Percentiles rank a stretch among this genome's conserved stretches.
phyloP scores from a whole-genome alignment of 1,140 invertebrate species.

The Pachypsylla venusta region DNA sequence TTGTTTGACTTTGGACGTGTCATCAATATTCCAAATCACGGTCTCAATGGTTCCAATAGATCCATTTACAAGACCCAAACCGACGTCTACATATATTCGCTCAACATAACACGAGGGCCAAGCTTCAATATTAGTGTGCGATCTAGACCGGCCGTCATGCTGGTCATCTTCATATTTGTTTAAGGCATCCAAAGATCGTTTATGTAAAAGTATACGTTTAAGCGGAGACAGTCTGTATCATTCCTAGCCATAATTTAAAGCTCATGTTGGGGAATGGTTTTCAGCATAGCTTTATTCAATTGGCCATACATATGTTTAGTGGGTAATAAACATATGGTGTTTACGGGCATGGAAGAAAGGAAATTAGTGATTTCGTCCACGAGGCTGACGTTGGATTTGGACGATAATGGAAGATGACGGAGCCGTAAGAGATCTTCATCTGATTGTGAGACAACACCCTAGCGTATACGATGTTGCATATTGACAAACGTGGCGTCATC shows the following conservation, averaged over 20 bases:
- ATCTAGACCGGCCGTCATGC: constrained; percentile 18
- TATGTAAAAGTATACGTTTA: too few relatives aligned
- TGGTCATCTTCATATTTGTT: constrained; percentile 15
- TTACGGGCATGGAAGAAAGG: not conserved
- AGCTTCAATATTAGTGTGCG: constrained; percentile 24
- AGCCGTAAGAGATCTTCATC: too few relatives aligned
- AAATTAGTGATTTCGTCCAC: not conserved
- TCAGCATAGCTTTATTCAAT: not conserved
- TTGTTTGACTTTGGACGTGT: too few relatives aligned
- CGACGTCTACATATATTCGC: constrained; percentile 28
- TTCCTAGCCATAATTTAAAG: not conserved
- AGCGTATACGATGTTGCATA: not conserved
- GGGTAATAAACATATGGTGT: constrained; percentile 3
- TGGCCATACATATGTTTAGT: not conserved
- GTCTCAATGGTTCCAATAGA: constrained; percentile 21
- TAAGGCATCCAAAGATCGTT: too few relatives aligned
- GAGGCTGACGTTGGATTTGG: too few relatives aligned
- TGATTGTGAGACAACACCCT: not conserved
- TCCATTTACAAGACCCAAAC: constrained; percentile 25
- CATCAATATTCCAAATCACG: constrained; percentile 12
- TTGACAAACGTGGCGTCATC: not conserved
- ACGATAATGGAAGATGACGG: too few relatives aligned
- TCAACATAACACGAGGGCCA: constrained; percentile 24
- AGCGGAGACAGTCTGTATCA: not conserved
- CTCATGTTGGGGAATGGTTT: not conserved